These are phyloP conservation scores for Harpagoxenus sublaevis DNA, from an alignment of 2,888 invertebrate species.

Conservation along the genomic window DNA sequence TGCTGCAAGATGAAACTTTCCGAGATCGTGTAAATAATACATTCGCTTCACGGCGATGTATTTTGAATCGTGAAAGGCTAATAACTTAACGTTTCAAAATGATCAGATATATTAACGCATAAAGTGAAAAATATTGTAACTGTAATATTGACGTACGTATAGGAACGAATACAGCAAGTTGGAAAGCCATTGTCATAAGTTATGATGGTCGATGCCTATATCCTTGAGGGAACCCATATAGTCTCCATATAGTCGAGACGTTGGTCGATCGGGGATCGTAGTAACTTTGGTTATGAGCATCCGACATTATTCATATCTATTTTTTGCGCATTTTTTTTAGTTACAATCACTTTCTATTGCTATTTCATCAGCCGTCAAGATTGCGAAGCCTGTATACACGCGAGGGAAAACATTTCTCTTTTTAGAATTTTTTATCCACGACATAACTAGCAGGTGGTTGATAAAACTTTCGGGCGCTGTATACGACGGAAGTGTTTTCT, in stretches of 20 bases:
- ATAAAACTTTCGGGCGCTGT: neutral
- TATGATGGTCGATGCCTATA: neutral
- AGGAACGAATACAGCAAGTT: neutral
- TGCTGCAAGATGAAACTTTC: conserved; percentile 6
- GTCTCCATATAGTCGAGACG: neutral
- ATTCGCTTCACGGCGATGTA: neutral
- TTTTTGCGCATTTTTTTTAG: conserved; percentile 8
- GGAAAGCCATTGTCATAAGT: neutral
- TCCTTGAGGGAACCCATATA: neutral
- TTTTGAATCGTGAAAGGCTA: neutral
- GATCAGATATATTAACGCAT: neutral
- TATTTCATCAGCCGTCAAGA: neutral
- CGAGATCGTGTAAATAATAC: conserved; percentile 15
- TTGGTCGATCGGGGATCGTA: neutral
- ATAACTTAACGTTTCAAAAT: conserved; percentile 10
- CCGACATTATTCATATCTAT: neutral
- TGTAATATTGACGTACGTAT: neutral
- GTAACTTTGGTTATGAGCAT: neutral
- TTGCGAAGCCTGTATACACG: neutral
- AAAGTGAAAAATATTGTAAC: neutral
- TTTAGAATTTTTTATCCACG: neutral
- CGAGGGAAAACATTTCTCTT: neutral
- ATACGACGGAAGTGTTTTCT: neutral
- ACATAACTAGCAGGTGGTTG: conserved; percentile 7
- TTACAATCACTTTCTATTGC: neutral